Percentiles rank a stretch among this genome's conserved stretches.
Evolutionary conservation across 2,888 invertebrate genomes (phyloP).

Genomic region (Adineta ricciae): DNA sequence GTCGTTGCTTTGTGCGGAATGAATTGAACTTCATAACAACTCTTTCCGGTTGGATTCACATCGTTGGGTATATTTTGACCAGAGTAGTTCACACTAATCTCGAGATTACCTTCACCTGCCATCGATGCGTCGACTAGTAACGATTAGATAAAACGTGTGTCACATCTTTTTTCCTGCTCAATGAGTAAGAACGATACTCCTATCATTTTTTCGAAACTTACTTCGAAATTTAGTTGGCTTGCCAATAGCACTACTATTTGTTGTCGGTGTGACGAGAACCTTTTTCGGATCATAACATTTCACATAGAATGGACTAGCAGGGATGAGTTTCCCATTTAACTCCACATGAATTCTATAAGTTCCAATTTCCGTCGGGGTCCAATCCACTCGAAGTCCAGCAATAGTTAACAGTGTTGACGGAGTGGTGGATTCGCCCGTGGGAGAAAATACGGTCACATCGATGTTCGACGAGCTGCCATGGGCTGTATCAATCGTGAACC

Average conservation of each 20-base stretch:
- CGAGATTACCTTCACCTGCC: conserved; percentile 82
- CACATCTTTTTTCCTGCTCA: background rate
- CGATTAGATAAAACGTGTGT: no score
- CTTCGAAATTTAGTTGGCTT: conserved; percentile 87
- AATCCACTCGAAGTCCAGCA: conserved; percentile 34
- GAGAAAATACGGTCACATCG: conserved; percentile 15
- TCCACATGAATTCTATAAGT: conserved; percentile 40
- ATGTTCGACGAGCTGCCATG: background rate
- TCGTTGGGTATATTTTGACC: conserved; percentile 87
- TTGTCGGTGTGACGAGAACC: conserved; percentile 80
- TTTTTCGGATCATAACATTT: conserved; percentile 68
- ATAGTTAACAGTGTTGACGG: conserved; percentile 14
- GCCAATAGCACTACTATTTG: conserved; percentile 70
- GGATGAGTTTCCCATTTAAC: conserved; percentile 39
- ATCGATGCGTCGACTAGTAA: conserved; percentile 71
- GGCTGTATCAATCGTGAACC: background rate
- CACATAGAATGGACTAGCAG: conserved; percentile 48
- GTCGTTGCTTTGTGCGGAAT: conserved; percentile 84
- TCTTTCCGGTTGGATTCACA: conserved; percentile 80
- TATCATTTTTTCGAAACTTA: conserved; percentile 49
- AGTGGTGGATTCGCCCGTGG: conserved; percentile 15
- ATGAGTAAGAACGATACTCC: no score
- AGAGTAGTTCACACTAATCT: conserved; percentile 82
- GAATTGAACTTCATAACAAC: conserved; percentile 76
- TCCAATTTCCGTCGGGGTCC: conserved; percentile 31